Base-by-base conservation (phyloP, 2,113 vertebrate genomes). In the Sigmodon hispidus region DNA sequence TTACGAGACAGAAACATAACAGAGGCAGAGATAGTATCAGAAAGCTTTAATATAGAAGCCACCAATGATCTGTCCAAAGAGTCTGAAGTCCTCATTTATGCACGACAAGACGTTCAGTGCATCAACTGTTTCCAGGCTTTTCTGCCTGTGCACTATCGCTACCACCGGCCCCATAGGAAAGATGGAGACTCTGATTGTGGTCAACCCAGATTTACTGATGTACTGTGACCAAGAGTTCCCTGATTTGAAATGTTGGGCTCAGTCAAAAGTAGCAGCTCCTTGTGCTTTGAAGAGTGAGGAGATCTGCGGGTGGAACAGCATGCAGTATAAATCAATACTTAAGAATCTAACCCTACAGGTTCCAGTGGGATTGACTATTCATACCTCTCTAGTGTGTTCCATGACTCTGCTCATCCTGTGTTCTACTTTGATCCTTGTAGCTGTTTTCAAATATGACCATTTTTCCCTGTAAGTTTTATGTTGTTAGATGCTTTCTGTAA, bases 81-180 rank as follows among this genome's bases (percentile, higher is more conserved):
- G 36, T 97, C 98, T 34, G 85, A 97, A 24, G 96, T 99, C 75
- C 97, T 99, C 59, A 95, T 99, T 89, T 99, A 98, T 94, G 97
- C 98, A 88, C 95, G 93, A 36, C 87, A 80, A 0, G 98, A 98
- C 52, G 79, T 90, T 34, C 88, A 87, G 79, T 98, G 97, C 11
- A 50, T 97, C 5, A 87, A 24, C 43, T 97, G 96, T 34, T 98
- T 99, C 34, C 97, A 94, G 34, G 98, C 98, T 4, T 91, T 96
- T 0, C 91, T 99, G 93, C 99, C 99, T 6, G 83, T 99, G 84
- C 99, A 99, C 2, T 98, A 97, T 0, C 99, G 99, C 1, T 99
- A 99, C 96, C 99, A 99, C 57, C 97, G 98, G 36, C 99, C 99
- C 0, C 98, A 99, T 7, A 80, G 72, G 48, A 80, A 89, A 2